phyloP scores from a whole-genome alignment of 2,797 vertebrate species.

The Takifugu ocellatus region DNA sequence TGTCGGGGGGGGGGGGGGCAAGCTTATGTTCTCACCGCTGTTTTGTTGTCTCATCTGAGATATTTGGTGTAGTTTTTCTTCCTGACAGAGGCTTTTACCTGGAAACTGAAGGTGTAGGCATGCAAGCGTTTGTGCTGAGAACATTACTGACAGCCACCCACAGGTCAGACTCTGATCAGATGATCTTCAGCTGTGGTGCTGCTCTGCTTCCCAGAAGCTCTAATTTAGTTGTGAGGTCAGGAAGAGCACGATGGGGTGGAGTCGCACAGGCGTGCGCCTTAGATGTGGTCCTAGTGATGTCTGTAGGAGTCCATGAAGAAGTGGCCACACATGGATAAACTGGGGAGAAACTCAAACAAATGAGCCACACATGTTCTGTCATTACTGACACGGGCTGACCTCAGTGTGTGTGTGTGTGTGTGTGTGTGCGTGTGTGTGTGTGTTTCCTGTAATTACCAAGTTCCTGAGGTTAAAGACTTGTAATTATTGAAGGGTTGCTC shows the following conservation, averaged over 20 bases:
- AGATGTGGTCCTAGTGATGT: constrained; percentile 37
- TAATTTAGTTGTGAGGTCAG: constrained; percentile 23
- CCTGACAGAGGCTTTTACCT: constrained; percentile 55
- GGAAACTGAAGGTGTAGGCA: constrained; percentile 35
- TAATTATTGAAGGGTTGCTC: constrained; percentile 48
- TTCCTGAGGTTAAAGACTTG: constrained; percentile 48
- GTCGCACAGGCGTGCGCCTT: constrained; percentile 3
- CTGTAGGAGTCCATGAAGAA: constrained; percentile 16
- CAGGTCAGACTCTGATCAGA: too few species aligned
- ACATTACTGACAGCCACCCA: neutral
- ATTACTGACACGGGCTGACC: constrained; percentile 48
- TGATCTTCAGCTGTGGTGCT: constrained; percentile 6
- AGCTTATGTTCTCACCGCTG: constrained; percentile 68
- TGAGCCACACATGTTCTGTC: constrained; percentile 31
- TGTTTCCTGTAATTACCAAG: constrained; percentile 39
- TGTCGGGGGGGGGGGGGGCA: constrained; percentile 10
- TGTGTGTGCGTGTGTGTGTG: too few species aligned
- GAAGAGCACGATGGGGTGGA: constrained; percentile 43
- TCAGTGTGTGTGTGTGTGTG: constrained; percentile 11
- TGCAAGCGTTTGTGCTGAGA: constrained; percentile 12
- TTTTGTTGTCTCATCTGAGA: constrained; percentile 39
- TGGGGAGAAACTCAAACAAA: constrained; percentile 19
- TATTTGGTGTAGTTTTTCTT: constrained; percentile 66
- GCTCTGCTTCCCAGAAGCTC: constrained; percentile 20
- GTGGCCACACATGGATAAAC: constrained; percentile 32